Base-by-base conservation (phyloP, 2,888 invertebrate genomes). In the Orthosia incerta region DNA sequence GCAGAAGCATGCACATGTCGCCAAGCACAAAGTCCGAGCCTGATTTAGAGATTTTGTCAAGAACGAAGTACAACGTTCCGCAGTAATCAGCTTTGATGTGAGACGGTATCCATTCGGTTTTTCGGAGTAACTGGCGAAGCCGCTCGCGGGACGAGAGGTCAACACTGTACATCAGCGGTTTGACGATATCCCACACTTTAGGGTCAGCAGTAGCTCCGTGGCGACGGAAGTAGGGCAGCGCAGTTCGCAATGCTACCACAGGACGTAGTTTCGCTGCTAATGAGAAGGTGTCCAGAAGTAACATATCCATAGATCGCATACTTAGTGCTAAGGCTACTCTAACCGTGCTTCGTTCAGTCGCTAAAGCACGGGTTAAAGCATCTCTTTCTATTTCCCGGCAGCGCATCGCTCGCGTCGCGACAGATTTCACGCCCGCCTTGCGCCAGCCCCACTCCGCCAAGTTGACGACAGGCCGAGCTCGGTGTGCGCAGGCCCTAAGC, bases 171-270 rank as follows among this genome's bases (percentile, higher is more conserved):
- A 94, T 80, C 0, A 90, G 46, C 1, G 87, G 83, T 75, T 91
- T 91, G 13, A 92, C 74, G 12, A 87, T 81, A n/a, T 87, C 74
- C 94, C 94, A 94, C n/a, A 93, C 74, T 50, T 72, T 63, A 18
- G 26, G 57, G 65, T 92, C 87, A 2, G 88, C 80, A 0, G 51
- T 53, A 31, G 86, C 79, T 4, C 86, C 81, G 2, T 48, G 72
- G 0, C 79, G 76, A 3, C 84, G 74, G 59, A 89, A 87, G 61
- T 91, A 87, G 4, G 82, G 62, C 3, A 93, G 69, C 0, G 89
- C 91, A 4, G 86, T 79, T 74, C 88, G 90, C 1, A 95, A 26
- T 0, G 90, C 90, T 11, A 86, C 86, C 3, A 79, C 81, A 0
- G 94, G 93, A 45, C 88, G 87, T 39, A 86, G 65, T 12, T 76